Conservation (phyloP, 2,888 invertebrate species). For the Lottia gigantea region DNA sequence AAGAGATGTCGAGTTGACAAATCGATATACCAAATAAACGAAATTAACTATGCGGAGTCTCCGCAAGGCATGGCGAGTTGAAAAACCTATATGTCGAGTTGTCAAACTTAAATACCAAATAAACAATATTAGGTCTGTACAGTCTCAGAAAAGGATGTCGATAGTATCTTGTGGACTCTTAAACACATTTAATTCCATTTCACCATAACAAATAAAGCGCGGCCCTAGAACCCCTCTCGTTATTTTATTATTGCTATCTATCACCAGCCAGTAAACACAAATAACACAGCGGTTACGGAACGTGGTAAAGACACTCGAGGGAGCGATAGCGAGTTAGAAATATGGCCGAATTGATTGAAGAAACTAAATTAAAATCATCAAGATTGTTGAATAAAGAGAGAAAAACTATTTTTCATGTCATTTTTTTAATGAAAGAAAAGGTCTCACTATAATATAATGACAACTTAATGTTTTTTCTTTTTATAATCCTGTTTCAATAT, state of each 20-base stretch:
- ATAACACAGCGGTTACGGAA: conserved; percentile 1
- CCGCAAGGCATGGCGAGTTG: too few relatives aligned
- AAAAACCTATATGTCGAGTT: too few relatives aligned
- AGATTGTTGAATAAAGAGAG: background rate
- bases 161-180: too few relatives aligned
- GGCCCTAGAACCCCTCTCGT: background rate
- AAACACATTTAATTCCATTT: too few relatives aligned
- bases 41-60: too few relatives aligned
- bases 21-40: too few relatives aligned
- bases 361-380: conserved; percentile 4
- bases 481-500: too few relatives aligned
- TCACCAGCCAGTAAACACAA: background rate
- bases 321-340: background rate
- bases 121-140: too few relatives aligned
- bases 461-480: too few relatives aligned
- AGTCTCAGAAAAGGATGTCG: too few relatives aligned
- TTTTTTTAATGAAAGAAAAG: conserved; percentile 6
- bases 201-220: background rate
- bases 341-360: conserved; percentile 10
- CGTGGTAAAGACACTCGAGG: background rate
- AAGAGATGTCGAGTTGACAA: too few relatives aligned
- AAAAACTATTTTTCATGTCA: conserved; percentile 9
- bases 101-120: too few relatives aligned
- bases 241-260: background rate
- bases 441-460: background rate